Percentiles rank a stretch among this genome's conserved stretches.
phyloP scores from a whole-genome alignment of 1,140 invertebrate species.

The Zaprionus ghesquierei region DNA sequence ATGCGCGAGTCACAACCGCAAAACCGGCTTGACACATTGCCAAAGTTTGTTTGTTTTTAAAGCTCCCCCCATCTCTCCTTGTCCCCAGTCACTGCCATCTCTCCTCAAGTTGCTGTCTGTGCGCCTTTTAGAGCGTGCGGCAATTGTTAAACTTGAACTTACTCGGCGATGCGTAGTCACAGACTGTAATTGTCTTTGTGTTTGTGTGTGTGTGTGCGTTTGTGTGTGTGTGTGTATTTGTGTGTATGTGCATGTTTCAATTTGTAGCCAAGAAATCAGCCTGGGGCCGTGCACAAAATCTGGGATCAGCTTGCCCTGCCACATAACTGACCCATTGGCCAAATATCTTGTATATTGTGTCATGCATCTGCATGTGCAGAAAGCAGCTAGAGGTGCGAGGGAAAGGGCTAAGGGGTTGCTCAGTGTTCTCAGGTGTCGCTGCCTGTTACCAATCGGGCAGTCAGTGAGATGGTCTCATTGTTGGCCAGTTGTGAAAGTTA shows the following conservation, averaged over 20 bases:
- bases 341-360: slow-evolving; percentile 4
- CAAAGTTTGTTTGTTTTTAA: slow-evolving; percentile 53
- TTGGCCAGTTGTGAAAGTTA: slow-evolving; percentile 49
- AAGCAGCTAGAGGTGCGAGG: background rate
- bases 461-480: slow-evolving; percentile 3
- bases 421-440: slow-evolving; percentile 27
- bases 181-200: background rate
- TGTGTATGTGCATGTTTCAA: slow-evolving; percentile 11
- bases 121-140: slow-evolving; percentile 40
- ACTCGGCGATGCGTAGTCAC: slow-evolving; percentile 59
- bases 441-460: slow-evolving; percentile 8
- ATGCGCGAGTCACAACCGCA: slow-evolving; percentile 45
- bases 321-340: slow-evolving; percentile 26
- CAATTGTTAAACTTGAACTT: slow-evolving; percentile 72
- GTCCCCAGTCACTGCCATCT: background rate
- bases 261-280: slow-evolving; percentile 6
- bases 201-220: background rate
- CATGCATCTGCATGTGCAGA: slow-evolving; percentile 16
- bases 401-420: background rate
- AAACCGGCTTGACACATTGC: slow-evolving; percentile 75
- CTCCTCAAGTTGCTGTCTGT: background rate
- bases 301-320: background rate
- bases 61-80: background rate
- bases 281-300: background rate
- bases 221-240: background rate